These are phyloP conservation scores for Pterocles gutturalis DNA, from an alignment of 2,113 vertebrate genomes.

Conservation along the genomic window DNA sequence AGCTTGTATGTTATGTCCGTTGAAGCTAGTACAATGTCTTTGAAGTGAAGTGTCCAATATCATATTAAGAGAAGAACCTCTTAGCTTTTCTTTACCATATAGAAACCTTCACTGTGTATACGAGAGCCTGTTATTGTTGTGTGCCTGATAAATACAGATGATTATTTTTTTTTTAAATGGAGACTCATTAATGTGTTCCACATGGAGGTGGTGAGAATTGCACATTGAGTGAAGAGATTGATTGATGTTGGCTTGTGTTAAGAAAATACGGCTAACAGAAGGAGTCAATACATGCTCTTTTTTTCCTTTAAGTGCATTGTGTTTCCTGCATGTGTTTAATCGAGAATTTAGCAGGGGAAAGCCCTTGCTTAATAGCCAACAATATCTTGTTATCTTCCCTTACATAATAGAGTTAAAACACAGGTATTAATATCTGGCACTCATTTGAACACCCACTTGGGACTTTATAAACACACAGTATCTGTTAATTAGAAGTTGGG, in stretches of 20 bases:
- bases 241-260: slow-evolving; percentile 24
- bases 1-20: not conserved
- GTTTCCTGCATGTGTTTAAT: not conserved
- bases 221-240: not conserved
- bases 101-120: not conserved
- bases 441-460: not conserved
- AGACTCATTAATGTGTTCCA: not conserved
- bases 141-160: not conserved
- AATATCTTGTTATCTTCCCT: not conserved
- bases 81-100: not conserved
- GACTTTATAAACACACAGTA: not conserved
- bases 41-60: not conserved
- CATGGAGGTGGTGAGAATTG: not conserved
- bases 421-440: not conserved
- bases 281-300: not conserved
- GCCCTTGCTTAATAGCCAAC: not conserved
- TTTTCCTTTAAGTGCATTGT: not conserved
- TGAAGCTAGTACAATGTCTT: not conserved
- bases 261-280: slow-evolving; percentile 6
- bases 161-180: not conserved
- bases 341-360: not conserved
- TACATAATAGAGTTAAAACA: not conserved
- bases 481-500: not conserved
- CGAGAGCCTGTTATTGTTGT: not conserved
- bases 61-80: not conserved